Base-by-base conservation (phyloP, 2,113 vertebrate genomes). In the Nibea albiflora region DNA sequence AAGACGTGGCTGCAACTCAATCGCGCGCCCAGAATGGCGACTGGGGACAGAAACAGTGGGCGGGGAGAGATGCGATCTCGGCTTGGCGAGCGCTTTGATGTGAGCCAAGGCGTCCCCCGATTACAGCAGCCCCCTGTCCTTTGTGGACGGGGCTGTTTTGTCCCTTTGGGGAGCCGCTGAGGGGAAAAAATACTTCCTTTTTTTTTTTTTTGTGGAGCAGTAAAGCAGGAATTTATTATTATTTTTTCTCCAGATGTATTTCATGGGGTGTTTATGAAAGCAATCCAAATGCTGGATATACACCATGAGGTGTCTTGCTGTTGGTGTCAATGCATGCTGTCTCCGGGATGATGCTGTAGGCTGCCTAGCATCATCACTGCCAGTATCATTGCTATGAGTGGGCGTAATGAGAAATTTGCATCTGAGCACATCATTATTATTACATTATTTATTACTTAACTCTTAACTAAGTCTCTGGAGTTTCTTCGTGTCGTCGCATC, bases 1-100 rank as follows among this genome's bases (percentile, higher is more conserved):
- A 89, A 89, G 78, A 92, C 83, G 53, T 84, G 64, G 76, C 84
- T 76, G 61, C 52, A 24, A 73, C 80, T 84, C 66, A 78, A 86
- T 80, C 50, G 39, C 70, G 77, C 44, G 49, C 61, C 35, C 73
- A 22, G 73, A 78, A 82, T 56, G 73, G 85, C 60, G 62, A 61
- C 76, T 44, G 61, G 73, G 65, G 80, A 87, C 73, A 78, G 77
- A 81, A 76, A 70, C 60, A 65, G 67, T 75, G 79, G 85, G 81
- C 7, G 82, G 78, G 78, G 46, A 65, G 60, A 80, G 81, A 84
- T 88, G 80, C 84, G 53, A 84, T 87, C 84, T 84, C 67, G 65
- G 76, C 17, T 79, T 57, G 71, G 39, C 61, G 14, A 64, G 58
- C 3, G 14, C 76, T 90, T 91, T 93, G 73, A 92, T 90, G 83